Base-by-base conservation (phyloP, 2,888 invertebrate genomes). In the Nomada fabriciana region DNA sequence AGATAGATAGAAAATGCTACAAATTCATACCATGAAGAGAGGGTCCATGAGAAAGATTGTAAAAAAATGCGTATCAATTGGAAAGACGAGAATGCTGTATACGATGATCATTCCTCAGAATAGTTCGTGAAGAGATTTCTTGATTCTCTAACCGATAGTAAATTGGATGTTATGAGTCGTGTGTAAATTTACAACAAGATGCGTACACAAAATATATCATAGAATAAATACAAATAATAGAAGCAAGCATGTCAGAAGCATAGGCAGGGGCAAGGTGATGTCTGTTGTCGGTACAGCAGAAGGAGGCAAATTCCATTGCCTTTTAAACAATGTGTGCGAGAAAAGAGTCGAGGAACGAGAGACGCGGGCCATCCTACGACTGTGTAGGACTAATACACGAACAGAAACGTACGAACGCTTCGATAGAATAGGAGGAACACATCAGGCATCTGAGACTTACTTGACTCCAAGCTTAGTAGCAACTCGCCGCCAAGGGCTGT, bases 391-490 rank as follows among this genome's bases (percentile, higher is more conserved):
- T 72, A 23, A 88, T 87, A 89, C 87, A 90, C 87, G 89, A 89
- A 85, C 82, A 82, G 89, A 89, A 88, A 89, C 88, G 88, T 86
- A 90, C 82, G 88, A 88, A 89, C 84, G 88, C 72, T 88, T 89
- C 88, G 86, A 90, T 79, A 87, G 85, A 85, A 82, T 88, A 93
- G 93, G 93, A 92, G 94, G 94, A 89, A 91, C 90, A 91, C 91
- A 93, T 91, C 90, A 91, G 92, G 91, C 89, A 91, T 91, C 89
- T 90, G 90, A 91, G 94, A 98, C 98, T 97, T 97, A 98, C 98
- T 98, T 97, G 95, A 98, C 98, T 96, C 98, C 98, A 94, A 98
- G 97, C 95, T 98, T 98, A 95, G 97, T 97, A 94, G 98, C 98
- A 94, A 98, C 98, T 95, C 98, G 97, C 94, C 97, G 97, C 98